Conservation (phyloP, 2,888 invertebrate genomes). For the Galerucella calmariensis region DNA sequence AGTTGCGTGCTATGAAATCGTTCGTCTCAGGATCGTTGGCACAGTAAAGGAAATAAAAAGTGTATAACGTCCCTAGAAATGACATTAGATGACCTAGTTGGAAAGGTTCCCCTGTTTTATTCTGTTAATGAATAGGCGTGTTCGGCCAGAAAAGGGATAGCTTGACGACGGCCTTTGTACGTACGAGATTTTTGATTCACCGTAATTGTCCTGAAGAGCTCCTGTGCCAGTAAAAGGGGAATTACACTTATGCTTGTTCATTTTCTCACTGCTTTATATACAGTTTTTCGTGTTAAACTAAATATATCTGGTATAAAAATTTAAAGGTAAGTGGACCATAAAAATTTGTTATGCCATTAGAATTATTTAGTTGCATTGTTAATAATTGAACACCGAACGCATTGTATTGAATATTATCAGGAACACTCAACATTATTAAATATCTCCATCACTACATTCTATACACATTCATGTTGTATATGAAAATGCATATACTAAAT, state of each 20-base stretch:
- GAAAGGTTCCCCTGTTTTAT: constrained; percentile 32
- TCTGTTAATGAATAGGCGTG: constrained; percentile 38
- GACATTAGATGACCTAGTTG: constrained; percentile 45
- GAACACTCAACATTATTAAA: constrained; percentile 13
- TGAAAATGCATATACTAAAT: constrained; percentile 4
- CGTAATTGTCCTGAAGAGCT: background rate
- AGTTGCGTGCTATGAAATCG: constrained; percentile 48
- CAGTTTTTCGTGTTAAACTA: no score
- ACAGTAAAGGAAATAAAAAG: constrained; percentile 47
- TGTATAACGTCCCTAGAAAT: constrained; percentile 47
- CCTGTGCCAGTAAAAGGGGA: no score
- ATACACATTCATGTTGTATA: background rate
- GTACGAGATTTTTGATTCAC: background rate
- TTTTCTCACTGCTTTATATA: no score
- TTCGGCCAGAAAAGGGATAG: constrained; percentile 19
- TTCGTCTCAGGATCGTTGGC: constrained; percentile 40
- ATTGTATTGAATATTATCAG: background rate
- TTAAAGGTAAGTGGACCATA: background rate
- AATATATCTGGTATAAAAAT: background rate
- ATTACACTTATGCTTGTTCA: no score
- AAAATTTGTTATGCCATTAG: background rate
- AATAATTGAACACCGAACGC: constrained; percentile 1
- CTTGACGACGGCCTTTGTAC: background rate
- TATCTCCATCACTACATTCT: background rate
- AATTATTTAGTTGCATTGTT: constrained; percentile 10